These are phyloP conservation scores for Bergia puertoricense DNA, from an alignment of 92 coral and sea anemone species.

Conservation along the genomic window DNA sequence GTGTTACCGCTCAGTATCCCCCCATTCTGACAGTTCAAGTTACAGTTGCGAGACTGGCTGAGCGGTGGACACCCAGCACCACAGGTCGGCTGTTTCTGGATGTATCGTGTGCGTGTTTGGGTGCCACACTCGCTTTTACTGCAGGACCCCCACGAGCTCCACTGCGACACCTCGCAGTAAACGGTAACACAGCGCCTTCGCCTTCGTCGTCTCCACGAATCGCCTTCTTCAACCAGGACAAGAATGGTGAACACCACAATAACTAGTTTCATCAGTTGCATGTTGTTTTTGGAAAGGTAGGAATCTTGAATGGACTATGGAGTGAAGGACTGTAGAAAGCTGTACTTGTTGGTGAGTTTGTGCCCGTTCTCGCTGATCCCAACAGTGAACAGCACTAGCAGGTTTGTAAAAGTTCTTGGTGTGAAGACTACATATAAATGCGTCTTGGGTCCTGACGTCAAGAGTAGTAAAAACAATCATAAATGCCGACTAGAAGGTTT, in stretches of 20 bases:
- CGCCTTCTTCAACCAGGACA: background rate
- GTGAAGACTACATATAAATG: too few species aligned
- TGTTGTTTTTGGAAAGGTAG: background rate
- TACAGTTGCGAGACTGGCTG: background rate
- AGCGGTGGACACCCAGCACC: background rate
- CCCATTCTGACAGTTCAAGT: background rate
- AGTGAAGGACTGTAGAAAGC: background rate
- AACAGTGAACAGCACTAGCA: background rate
- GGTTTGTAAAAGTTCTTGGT: background rate
- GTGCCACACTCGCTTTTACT: background rate
- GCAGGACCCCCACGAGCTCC: background rate
- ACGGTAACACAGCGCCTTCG: background rate
- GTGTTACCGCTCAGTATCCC: background rate
- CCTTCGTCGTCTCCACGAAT: background rate
- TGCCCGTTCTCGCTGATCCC: background rate
- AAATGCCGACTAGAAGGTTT: background rate
- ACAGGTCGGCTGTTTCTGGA: background rate
- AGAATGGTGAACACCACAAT: background rate
- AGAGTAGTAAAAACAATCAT: background rate
- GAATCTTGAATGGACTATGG: background rate
- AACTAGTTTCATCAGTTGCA: conserved; percentile 6
- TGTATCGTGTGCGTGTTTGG: background rate
- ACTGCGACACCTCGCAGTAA: background rate
- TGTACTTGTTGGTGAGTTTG: background rate
- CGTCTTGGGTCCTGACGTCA: background rate